A percentile compares a stretch with the other conserved stretches of the same genome.
Conservation (phyloP, 2,888 invertebrate species). For the Capitulum mitella region DNA sequence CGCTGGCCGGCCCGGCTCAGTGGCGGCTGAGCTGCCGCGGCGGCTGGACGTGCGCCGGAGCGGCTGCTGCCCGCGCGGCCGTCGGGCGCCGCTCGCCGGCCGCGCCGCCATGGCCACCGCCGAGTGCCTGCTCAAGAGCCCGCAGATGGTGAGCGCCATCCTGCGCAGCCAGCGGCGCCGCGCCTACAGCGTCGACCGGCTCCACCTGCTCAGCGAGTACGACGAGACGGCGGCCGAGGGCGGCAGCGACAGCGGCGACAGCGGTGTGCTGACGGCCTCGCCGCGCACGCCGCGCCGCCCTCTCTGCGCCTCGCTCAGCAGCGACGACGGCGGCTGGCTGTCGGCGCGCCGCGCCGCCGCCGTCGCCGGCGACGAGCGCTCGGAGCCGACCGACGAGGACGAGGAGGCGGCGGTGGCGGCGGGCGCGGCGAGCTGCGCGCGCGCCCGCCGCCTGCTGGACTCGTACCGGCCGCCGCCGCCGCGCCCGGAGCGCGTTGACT, state of each 20-base stretch:
- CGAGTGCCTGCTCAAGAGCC: slow-evolving; percentile 1
- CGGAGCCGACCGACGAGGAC: not conserved
- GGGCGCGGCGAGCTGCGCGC: not conserved
- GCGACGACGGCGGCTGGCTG: not conserved
- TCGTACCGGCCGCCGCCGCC: not conserved
- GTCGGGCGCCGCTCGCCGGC: not conserved
- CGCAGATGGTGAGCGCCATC: slow-evolving; percentile 12
- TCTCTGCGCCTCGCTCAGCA: not conserved
- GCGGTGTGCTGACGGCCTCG: not conserved
- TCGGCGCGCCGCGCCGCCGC: not conserved
- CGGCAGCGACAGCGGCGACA: slow-evolving; percentile 16
- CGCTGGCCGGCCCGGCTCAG: too few species aligned
- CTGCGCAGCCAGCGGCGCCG: slow-evolving; percentile 13
- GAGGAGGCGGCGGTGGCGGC: not conserved
- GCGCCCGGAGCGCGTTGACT: not conserved
- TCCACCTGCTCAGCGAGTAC: not conserved
- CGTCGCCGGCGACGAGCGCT: not conserved
- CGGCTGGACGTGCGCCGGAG: too few species aligned
- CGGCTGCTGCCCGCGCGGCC: too few species aligned
- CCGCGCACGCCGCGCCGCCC: not conserved
- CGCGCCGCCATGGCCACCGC: slow-evolving; percentile 3
- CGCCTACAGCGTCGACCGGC: not conserved
- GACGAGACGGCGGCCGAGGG: not conserved
- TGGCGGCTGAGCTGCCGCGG: not conserved
- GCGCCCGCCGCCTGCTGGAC: not conserved